phyloP scores from a whole-genome alignment of 2,888 invertebrate genomes.

The Lacanobia oleracea region DNA sequence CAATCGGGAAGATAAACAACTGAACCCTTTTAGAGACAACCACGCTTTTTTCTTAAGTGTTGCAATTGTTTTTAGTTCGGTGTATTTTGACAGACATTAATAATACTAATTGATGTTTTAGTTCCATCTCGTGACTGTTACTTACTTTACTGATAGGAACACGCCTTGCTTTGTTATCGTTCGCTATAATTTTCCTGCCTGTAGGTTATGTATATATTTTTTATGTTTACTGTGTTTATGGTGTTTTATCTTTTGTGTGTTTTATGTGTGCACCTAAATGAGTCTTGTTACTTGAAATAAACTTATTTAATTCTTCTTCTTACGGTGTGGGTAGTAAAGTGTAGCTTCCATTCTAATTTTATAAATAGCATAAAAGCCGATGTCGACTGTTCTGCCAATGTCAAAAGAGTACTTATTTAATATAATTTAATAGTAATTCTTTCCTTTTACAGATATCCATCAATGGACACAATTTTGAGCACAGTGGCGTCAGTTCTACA shows the following conservation, averaged over 20 bases:
- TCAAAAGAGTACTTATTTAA: too few species aligned
- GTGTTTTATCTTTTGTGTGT: too few species aligned
- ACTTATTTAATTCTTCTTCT: too few species aligned
- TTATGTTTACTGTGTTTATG: too few species aligned
- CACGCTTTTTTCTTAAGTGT: too few species aligned
- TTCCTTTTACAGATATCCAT: conserved; percentile 75
- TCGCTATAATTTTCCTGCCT: neutral
- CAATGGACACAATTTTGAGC: conserved; percentile 78
- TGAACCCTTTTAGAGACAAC: neutral
- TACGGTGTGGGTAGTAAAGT: too few species aligned
- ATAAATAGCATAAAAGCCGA: too few species aligned
- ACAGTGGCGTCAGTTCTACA: conserved; percentile 76
- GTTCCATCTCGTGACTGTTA: neutral
- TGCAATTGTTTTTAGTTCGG: neutral
- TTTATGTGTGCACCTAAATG: too few species aligned
- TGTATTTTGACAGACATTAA: conserved; percentile 20
- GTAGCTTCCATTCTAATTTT: too few species aligned
- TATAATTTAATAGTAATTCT: neutral
- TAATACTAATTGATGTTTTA: conserved; percentile 15
- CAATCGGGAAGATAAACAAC: neutral
- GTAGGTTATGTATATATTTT: too few species aligned
- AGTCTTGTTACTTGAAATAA: too few species aligned
- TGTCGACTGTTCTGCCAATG: too few species aligned
- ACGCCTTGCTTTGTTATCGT: neutral
- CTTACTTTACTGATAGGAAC: conserved; percentile 14